phyloP scores from a whole-genome alignment of 1,140 invertebrate genomes.

The Atta texana region DNA sequence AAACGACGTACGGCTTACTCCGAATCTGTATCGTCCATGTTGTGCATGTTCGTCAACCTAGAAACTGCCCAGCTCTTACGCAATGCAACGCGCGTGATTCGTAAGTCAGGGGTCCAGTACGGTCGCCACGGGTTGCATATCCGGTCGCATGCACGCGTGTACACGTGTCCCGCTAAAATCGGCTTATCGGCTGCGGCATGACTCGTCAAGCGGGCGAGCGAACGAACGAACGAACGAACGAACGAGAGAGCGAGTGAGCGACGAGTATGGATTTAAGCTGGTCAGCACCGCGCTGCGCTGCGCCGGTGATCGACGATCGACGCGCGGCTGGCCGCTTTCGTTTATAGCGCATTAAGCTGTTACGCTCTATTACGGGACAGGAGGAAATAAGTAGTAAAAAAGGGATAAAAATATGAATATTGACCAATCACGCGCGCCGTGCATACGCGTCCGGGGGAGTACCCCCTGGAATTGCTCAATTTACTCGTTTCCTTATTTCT shows the following conservation, averaged over 20 bases:
- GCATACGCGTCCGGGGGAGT: constrained; percentile 45
- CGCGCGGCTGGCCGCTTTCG: constrained; percentile 52
- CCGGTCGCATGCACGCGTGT: constrained; percentile 40
- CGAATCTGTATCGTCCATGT: background rate
- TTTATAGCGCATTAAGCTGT: constrained; percentile 64
- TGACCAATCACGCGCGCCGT: constrained; percentile 48
- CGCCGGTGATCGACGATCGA: constrained; percentile 54
- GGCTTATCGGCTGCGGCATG: constrained; percentile 51
- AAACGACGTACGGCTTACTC: background rate
- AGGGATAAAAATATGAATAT: constrained; percentile 62
- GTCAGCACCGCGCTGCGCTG: constrained; percentile 14
- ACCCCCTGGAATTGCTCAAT: constrained; percentile 57
- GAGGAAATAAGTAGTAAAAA: constrained; percentile 57
- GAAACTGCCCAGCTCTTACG: constrained; percentile 22
- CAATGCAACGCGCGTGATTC: background rate
- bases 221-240: constrained; percentile 7
- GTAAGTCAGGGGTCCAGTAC: constrained; percentile 4
- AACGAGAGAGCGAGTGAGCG: background rate
- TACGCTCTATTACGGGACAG: constrained; percentile 61
- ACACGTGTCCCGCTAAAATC: constrained; percentile 59
- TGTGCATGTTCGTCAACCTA: constrained; percentile 25
- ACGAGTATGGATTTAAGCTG: constrained; percentile 47
- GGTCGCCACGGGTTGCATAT: constrained; percentile 28
- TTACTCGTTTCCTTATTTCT: constrained; percentile 61
- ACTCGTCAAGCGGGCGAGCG: background rate